Evolutionary conservation across 2,797 vertebrate genomes (phyloP), one percentile per base, ranked within the genome.

Genomic region (Pipistrellus pygmaeus): DNA sequence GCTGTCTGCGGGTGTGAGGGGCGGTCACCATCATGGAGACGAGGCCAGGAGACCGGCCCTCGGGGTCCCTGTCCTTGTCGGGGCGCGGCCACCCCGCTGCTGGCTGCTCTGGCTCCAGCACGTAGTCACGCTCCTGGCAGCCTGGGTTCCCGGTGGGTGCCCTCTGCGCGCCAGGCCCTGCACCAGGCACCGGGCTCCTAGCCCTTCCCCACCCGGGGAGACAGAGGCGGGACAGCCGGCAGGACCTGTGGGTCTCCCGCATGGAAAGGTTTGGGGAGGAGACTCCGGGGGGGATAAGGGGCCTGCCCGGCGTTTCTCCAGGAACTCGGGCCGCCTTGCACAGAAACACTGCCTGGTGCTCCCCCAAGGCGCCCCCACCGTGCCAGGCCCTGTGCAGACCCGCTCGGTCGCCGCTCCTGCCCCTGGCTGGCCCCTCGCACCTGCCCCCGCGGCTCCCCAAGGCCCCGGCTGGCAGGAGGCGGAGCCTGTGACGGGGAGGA

Each of bases 261-360:
- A 0, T 5, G 35, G 11, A 23, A n/a, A 11, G 35, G 14, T 20
- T 25, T 5, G 1, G 13, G 13, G 66, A 71, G 62, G 32, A 60
- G 46, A n/a, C 3, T 0, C 18, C 10, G 8, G 8, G 17, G 21
- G 21, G 20, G 15, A 3, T 1, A 13, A 23, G 17, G 18, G 14
- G 23, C 44, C 64, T 1, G 18, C 57, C 3, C 0, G 0, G 1
- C 10, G 1, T 25, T 25, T 20, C 46, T 66, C n/a, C 7, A 11
- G 72, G 55, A 5, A 5, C 23, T 1, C 9, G 0, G 0, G 3
- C 38, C 68, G 30, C 3, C 64, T 27, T 15, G 77, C 62, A 23
- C 5, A 44, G 71, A 44, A 2, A 18, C 46, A 38, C 68, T 38
- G 41, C 21, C 6, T 3, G 11, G 6, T 14, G 72, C 25, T 64